Evolutionary conservation across 2,113 vertebrate genomes (phyloP), one percentile per base, ranked within the genome.

Genomic region (Cavia porcellus): DNA sequence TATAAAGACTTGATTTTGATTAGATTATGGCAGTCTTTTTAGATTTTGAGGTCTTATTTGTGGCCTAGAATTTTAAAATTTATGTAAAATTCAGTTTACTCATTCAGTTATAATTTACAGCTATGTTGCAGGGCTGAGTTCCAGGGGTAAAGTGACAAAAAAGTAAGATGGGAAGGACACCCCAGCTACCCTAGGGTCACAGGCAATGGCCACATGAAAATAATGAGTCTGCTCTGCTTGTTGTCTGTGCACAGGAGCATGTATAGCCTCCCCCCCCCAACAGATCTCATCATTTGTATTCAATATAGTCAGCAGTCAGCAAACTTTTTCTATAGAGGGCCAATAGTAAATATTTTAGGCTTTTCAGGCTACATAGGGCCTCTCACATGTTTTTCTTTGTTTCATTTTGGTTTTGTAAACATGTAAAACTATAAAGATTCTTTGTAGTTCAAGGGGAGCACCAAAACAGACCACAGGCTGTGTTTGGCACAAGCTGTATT

Each of bases 51-150:
- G 32, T 79, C 86, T 96, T 83, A 35, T 68, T 35, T 52, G 32
- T 95, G 61, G 30, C 42, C 68, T 85, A 91, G 86, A 96, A 89
- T 75, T 86, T 12, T 81, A 82, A 79, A 59, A 47, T 93, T 83
- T 96, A 62, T 93, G 5, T 89, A 79, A 82, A 96, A 94, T 61
- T 90, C 55, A 77, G 0, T 79, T 50, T 82, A 50, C 24, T 94
- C 9, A n/a, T 79, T 89, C 72, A 90, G 42, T 24, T 62, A 19
- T n/a, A 82, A 86, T 47, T 97, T 91, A 81, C 50, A 47, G 30
- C 62, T 92, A 2, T 64, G 52, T 83, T 55, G 3, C 0, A n/a
- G 74, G 9, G 57, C 11, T 92, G 20, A 50, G 50, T 93, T 55
- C 70, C 28, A 75, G 84, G 62, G 28, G 75, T 64, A 52, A n/a